phyloP scores from a whole-genome alignment of 1,140 invertebrate species.

The Helicoverpa zea region DNA sequence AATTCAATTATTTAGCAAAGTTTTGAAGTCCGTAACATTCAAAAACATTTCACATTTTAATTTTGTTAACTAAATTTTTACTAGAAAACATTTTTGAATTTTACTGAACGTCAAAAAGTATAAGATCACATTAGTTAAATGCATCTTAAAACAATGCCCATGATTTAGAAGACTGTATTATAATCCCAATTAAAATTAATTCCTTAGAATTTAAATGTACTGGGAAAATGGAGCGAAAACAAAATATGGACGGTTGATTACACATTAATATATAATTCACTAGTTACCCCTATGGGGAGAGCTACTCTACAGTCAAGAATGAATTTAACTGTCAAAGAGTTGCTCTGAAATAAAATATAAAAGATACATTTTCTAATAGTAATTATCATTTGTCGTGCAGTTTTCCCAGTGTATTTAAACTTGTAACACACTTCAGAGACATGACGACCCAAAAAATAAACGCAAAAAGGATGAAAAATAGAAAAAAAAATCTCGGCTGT shows the following conservation, averaged over 20 bases:
- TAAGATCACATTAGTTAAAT: conserved; percentile 46
- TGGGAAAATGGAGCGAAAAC: conserved; percentile 33
- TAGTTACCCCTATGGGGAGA: conserved; percentile 12
- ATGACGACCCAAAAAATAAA: conserved; percentile 7
- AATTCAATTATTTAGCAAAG: conserved; percentile 29
- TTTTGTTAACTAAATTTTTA: conserved; percentile 17
- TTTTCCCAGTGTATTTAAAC: conserved; percentile 44
- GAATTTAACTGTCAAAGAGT: neutral
- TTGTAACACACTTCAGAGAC: conserved; percentile 10
- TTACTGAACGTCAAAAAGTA: conserved; percentile 25
- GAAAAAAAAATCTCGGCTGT: conserved; percentile 43
- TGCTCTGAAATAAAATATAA: conserved; percentile 12
- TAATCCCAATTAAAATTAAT: conserved; percentile 30
- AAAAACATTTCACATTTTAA: conserved; percentile 30
- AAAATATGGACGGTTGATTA: conserved; percentile 41
- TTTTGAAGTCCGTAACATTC: conserved; percentile 17
- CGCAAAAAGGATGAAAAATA: conserved; percentile 28
- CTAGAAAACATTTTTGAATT: conserved; percentile 33
- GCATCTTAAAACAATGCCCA: conserved; percentile 50
- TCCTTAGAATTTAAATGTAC: conserved; percentile 33
- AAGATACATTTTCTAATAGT: conserved; percentile 17
- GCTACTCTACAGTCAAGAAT: conserved; percentile 12
- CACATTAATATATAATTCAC: conserved; percentile 16
- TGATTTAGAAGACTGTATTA: conserved; percentile 41
- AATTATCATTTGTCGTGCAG: conserved; percentile 33